Evolutionary conservation across 2,113 vertebrate species (phyloP).

Genomic region (Pogona vitticeps): DNA sequence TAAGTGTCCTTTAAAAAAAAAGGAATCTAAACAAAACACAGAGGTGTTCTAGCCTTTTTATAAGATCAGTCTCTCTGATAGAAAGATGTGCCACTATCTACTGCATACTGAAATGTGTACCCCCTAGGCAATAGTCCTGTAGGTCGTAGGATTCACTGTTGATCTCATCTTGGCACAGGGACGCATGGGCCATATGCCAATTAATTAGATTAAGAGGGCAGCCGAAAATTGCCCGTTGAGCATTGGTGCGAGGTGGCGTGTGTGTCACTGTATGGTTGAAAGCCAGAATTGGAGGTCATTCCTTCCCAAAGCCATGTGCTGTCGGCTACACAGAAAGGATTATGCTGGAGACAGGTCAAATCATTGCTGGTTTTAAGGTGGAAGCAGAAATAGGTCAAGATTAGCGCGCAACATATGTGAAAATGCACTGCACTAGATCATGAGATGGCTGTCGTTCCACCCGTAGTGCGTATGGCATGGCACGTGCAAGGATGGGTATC

Average conservation of each 20-base stretch:
- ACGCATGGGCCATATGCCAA: slow-evolving; percentile 47
- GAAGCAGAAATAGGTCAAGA: no score
- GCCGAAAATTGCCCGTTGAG: slow-evolving; percentile 58
- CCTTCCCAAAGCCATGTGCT: background rate
- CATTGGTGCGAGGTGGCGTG: slow-evolving; percentile 47
- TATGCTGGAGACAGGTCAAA: background rate
- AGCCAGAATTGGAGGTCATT: slow-evolving; percentile 52
- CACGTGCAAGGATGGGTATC: no score
- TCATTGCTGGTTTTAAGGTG: no score
- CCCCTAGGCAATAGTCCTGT: background rate
- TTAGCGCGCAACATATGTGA: no score
- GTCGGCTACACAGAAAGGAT: background rate
- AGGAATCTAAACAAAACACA: slow-evolving; percentile 39
- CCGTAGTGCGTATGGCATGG: no score
- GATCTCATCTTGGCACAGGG: slow-evolving; percentile 55
- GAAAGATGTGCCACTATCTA: slow-evolving; percentile 43
- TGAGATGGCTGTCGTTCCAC: no score
- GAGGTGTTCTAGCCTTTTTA: slow-evolving; percentile 55
- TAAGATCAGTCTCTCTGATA: slow-evolving; percentile 51
- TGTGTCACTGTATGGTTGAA: slow-evolving; percentile 45
- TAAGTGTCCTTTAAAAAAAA: slow-evolving; percentile 38
- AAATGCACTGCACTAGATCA: no score
- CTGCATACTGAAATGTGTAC: slow-evolving; percentile 10
- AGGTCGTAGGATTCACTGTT: slow-evolving; percentile 40
- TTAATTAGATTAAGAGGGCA: slow-evolving; percentile 63